Evolutionary conservation across 2,888 invertebrate genomes (phyloP).

Genomic region (Aelia acuminata): DNA sequence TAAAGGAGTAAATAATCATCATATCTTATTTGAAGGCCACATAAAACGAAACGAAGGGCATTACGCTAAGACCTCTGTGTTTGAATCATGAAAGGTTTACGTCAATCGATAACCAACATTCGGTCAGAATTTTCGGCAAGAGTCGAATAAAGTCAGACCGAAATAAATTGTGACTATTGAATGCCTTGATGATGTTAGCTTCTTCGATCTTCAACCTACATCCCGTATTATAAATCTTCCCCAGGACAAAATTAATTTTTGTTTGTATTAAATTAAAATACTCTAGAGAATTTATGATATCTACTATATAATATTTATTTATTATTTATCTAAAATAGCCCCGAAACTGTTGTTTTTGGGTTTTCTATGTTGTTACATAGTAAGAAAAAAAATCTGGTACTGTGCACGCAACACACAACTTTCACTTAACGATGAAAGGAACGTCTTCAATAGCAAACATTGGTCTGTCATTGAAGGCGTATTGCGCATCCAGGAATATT

Average conservation of each 20-base stretch:
- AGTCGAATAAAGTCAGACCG: neutral
- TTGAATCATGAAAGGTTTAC: neutral
- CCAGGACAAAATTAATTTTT: neutral
- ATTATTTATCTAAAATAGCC: too few relatives aligned
- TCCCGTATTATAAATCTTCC: neutral
- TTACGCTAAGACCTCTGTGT: neutral
- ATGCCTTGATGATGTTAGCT: neutral
- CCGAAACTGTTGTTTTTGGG: too few relatives aligned
- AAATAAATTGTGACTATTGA: constrained; percentile 30
- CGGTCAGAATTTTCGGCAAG: neutral
- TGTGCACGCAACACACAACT: too few relatives aligned
- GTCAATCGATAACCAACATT: neutral
- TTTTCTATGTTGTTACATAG: too few relatives aligned
- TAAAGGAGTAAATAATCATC: neutral
- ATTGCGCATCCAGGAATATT: too few relatives aligned
- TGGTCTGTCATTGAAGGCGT: too few relatives aligned
- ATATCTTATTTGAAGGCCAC: neutral
- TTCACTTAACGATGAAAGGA: too few relatives aligned
- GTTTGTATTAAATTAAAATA: neutral
- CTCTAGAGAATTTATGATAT: too few relatives aligned
- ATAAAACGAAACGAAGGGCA: neutral
- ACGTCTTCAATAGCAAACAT: too few relatives aligned
- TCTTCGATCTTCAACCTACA: neutral
- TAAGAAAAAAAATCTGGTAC: too few relatives aligned
- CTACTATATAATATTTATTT: too few relatives aligned